phyloP scores from a whole-genome alignment of 2,113 vertebrate genomes.

The Pluvianellus socialis region DNA sequence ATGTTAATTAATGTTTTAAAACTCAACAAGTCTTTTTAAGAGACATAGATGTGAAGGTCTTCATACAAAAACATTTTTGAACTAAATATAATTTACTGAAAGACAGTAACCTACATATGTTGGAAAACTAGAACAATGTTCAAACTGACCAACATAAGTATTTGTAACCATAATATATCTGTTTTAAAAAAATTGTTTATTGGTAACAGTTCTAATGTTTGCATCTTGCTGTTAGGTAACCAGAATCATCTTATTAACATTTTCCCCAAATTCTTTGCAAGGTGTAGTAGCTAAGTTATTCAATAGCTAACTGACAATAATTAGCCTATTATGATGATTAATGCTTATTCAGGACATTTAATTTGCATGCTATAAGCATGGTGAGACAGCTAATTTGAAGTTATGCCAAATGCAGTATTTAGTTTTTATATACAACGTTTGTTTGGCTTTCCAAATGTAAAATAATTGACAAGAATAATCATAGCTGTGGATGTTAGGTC shows the following conservation, averaged over 20 bases:
- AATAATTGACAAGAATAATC: slow-evolving; percentile 84
- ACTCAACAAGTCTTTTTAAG: slow-evolving; percentile 56
- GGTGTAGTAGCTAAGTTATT: slow-evolving; percentile 25
- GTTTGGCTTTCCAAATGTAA: slow-evolving; percentile 75
- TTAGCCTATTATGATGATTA: slow-evolving; percentile 67
- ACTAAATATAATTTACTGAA: slow-evolving; percentile 48
- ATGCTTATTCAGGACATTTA: slow-evolving; percentile 65
- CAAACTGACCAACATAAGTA: slow-evolving; percentile 11
- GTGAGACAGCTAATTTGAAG: slow-evolving; percentile 62
- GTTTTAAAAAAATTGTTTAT: background rate
- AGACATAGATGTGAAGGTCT: background rate
- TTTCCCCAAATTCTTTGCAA: slow-evolving; percentile 9
- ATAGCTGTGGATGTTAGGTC: slow-evolving; percentile 48
- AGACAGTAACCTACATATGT: slow-evolving; percentile 34
- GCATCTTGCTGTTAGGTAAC: background rate
- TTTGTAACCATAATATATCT: no score
- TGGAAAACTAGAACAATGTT: slow-evolving; percentile 48
- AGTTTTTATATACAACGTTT: slow-evolving; percentile 74
- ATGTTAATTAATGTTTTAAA: slow-evolving; percentile 71
- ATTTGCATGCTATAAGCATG: slow-evolving; percentile 55
- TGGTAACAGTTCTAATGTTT: background rate
- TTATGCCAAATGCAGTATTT: slow-evolving; percentile 64
- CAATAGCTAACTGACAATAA: slow-evolving; percentile 61
- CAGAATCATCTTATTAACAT: background rate
- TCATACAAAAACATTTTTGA: slow-evolving; percentile 33